phyloP scores from a whole-genome alignment of 2,113 vertebrate species.

The Neogale vison region DNA sequence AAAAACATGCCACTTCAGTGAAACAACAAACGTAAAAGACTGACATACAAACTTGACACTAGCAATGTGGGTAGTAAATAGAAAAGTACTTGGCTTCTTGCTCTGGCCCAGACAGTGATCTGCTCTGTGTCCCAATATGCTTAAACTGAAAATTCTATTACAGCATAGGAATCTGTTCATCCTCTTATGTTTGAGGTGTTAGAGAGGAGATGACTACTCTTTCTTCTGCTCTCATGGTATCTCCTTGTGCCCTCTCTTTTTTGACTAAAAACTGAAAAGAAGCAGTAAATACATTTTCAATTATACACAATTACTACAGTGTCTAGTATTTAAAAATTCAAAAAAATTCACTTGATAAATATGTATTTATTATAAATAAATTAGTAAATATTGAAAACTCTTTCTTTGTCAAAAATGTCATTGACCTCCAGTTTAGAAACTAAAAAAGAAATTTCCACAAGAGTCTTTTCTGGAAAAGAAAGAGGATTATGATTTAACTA shows the following conservation, averaged over 20 bases:
- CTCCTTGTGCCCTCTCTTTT: not conserved
- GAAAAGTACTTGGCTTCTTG: not conserved
- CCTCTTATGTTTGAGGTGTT: not conserved
- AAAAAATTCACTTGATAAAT: constrained; percentile 1
- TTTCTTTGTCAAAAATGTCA: not conserved
- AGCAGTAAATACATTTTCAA: not conserved
- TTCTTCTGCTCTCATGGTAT: not conserved
- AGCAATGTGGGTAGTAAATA: not conserved
- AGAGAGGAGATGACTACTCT: not conserved
- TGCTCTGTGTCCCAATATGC: not conserved
- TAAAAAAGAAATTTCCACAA: not conserved
- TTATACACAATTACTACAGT: not conserved
- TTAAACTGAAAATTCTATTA: not conserved
- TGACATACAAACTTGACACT: not conserved
- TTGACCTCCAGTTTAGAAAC: not conserved
- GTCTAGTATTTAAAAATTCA: not conserved
- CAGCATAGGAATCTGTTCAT: not conserved
- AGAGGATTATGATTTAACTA: not conserved
- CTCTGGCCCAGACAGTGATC: not conserved
- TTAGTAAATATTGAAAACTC: not conserved
- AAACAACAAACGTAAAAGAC: not conserved
- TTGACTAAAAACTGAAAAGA: not conserved
- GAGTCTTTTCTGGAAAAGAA: not conserved
- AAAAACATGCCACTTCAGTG: not conserved
- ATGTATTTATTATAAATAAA: not conserved